Evolutionary conservation across 2,888 invertebrate species (phyloP), one percentile per base, ranked within the genome.

Genomic region (Mycogona germanica): DNA sequence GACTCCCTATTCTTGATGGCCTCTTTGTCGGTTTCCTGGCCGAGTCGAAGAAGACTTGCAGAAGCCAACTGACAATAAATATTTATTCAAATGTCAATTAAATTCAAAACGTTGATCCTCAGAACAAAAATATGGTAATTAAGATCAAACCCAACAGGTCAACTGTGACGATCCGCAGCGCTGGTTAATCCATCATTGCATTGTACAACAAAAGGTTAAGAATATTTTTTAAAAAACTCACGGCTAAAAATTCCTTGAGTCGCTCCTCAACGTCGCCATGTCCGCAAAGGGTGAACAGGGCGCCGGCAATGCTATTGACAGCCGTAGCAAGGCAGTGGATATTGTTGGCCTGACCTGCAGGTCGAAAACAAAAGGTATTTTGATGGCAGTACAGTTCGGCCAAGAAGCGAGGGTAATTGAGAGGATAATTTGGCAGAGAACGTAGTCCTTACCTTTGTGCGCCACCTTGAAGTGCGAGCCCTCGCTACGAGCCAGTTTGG

Each of bases 241-340:
- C 77, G 25, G 80, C 81, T 35, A 81, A 67, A 64, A 81, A 98
- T 69, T 99, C 98, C 67, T 97, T 97, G 82, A 98, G 88, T 52
- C 98, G 78, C 66, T 95, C 93, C 67, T 93, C 93, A 59, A 96
- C 92, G 67, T 99, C 98, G 26, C 87, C 89, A 67, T 88, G 87
- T 0, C 89, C 92, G 66, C 95, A 92, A 62, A 96, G 87, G 2
- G 93, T 91, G 66, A 99, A 98, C 51, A 98, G 72, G 1, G 97
- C 96, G 19, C 93, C 95, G 65, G 96, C 96, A 58, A 96, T 87
- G 63, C 88, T 87, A 67, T 93, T 95, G 37, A 97, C 87, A 0
- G 96, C 95, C 42, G 89, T 81, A 1, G 97, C 93, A 78, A 99
- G 86, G 67, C 98, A 98, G 69, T 99, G 98, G 58, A 91, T 92